phyloP scores from a whole-genome alignment of 2,888 invertebrate genomes.

The Napeogenes sylphis region DNA sequence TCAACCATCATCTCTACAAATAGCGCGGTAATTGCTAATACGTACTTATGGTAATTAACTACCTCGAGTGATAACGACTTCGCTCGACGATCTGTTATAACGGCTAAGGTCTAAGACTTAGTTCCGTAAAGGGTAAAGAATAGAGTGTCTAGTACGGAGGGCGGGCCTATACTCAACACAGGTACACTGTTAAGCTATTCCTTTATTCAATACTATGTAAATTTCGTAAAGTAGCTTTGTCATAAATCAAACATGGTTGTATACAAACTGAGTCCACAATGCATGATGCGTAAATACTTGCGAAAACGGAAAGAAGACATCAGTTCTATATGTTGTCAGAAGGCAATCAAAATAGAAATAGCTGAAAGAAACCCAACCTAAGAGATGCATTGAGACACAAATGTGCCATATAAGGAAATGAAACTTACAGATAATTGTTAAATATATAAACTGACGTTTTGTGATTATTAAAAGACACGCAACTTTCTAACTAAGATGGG shows the following conservation, averaged over 20 bases:
- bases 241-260: too few species aligned
- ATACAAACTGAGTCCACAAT: slow-evolving; percentile 8
- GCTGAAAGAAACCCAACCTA: too few species aligned
- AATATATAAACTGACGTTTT: slow-evolving; percentile 53
- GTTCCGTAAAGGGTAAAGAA: too few species aligned
- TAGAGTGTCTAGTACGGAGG: too few species aligned
- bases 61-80: slow-evolving; percentile 17
- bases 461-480: slow-evolving; percentile 62
- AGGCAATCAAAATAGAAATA: neutral
- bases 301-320: slow-evolving; percentile 20
- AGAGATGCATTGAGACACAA: slow-evolving; percentile 4
- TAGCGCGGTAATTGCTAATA: too few species aligned
- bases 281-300: slow-evolving; percentile 15
- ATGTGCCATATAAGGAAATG: slow-evolving; percentile 35
- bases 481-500: slow-evolving; percentile 70
- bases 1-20: too few species aligned
- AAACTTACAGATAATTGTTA: slow-evolving; percentile 32
- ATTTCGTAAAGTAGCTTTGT: too few species aligned
- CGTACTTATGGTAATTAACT: slow-evolving; percentile 14
- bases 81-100: too few species aligned
- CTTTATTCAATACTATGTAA: too few species aligned
- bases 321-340: slow-evolving; percentile 17
- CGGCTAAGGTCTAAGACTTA: too few species aligned
- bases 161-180: too few species aligned
- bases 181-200: too few species aligned